Evolutionary conservation across 1,140 invertebrate genomes (phyloP).

Genomic region (Drosophila lowei): DNA sequence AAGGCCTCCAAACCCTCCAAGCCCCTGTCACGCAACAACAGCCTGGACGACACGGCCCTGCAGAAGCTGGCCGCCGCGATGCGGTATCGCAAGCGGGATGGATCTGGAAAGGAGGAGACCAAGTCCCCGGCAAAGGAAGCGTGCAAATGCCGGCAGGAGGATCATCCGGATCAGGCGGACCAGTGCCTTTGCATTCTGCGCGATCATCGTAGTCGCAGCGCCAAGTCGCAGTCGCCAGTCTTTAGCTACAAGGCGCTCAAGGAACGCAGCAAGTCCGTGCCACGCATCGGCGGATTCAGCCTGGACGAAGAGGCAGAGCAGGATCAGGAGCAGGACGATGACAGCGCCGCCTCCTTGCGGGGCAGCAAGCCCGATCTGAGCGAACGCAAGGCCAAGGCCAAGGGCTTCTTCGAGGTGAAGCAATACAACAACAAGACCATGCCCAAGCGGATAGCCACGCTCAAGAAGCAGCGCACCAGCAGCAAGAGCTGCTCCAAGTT

Average conservation of each 20-base stretch:
- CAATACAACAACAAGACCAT: conserved; percentile 87
- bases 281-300: conserved; percentile 65
- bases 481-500: conserved; percentile 85
- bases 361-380: conserved; percentile 71
- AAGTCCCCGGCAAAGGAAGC: conserved; percentile 35
- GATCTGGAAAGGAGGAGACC: conserved; percentile 15
- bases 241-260: conserved; percentile 76
- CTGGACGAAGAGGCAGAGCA: conserved; percentile 57
- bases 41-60: conserved; percentile 72
- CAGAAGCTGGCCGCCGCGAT: conserved; percentile 70
- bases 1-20: conserved; percentile 41
- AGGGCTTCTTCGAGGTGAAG: conserved; percentile 84
- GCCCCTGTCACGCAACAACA: conserved; percentile 61
- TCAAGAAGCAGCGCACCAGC: conserved; percentile 87
- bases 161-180: conserved; percentile 7
- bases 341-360: conserved; percentile 58
- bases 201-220: conserved; percentile 53
- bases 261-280: conserved; percentile 81
- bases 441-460: conserved; percentile 87
- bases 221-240: conserved; percentile 69
- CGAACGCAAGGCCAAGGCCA: conserved; percentile 68
- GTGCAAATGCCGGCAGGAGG: conserved; percentile 48
- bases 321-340: conserved; percentile 52
- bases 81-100: conserved; percentile 56
- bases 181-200: conserved; percentile 55